Percentiles rank a stretch among this genome's conserved stretches.
These are phyloP conservation scores for Silurus meridionalis DNA, from an alignment of 2,113 vertebrate genomes.

Conservation along the genomic window DNA sequence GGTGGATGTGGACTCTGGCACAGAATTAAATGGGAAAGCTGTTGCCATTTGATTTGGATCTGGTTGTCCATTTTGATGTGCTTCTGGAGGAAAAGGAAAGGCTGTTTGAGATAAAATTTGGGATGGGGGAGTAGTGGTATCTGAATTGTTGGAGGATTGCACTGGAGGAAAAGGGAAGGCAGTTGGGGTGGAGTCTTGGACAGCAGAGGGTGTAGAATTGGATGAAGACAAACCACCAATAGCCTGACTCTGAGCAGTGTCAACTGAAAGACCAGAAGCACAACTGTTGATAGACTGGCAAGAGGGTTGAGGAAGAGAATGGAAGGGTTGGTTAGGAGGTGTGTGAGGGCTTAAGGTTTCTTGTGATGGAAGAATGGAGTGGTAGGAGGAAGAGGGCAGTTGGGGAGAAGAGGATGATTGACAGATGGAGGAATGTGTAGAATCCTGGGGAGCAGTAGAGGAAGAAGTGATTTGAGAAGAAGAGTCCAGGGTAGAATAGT, in stretches of 20 bases:
- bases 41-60: constrained; percentile 45
- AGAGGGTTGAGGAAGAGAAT: constrained; percentile 40
- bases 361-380: constrained; percentile 51
- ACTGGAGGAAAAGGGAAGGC: constrained; percentile 57
- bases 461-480: constrained; percentile 51
- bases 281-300: constrained; percentile 58
- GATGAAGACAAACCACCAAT: constrained; percentile 27
- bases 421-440: constrained; percentile 64
- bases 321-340: constrained; percentile 51
- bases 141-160: constrained; percentile 32
- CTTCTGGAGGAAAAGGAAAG: constrained; percentile 34
- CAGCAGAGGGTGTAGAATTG: constrained; percentile 32
- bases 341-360: constrained; percentile 57
- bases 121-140: constrained; percentile 39
- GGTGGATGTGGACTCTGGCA: constrained; percentile 20
- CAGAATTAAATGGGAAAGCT: constrained; percentile 53
- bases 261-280: constrained; percentile 52
- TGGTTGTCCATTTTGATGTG: background rate
- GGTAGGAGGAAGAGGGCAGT: constrained; percentile 53
- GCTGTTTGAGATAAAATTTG: constrained; percentile 39
- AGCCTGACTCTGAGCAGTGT: constrained; percentile 45
- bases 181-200: constrained; percentile 51
- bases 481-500: constrained; percentile 51
- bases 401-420: constrained; percentile 63
- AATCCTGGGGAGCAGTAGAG: constrained; percentile 62